Percentiles rank a stretch among this genome's conserved stretches.
phyloP scores from a whole-genome alignment of 2,888 invertebrate genomes.

The Horisme vitalbata region DNA sequence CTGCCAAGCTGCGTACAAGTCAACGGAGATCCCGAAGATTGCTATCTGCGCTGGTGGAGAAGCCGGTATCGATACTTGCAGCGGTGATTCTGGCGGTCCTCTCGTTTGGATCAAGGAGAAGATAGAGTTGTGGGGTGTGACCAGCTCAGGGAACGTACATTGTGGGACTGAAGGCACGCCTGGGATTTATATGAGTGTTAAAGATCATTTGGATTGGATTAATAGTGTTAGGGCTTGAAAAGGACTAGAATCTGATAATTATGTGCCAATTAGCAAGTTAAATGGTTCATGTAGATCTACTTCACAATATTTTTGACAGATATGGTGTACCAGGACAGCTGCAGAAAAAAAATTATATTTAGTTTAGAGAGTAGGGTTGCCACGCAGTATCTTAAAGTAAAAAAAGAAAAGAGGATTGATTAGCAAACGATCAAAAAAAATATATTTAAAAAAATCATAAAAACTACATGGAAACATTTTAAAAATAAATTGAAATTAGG shows the following conservation, averaged over 20 bases:
- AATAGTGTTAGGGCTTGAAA: conserved; percentile 29
- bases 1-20: conserved; percentile 42
- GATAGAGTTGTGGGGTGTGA: conserved; percentile 53
- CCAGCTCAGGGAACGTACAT: conserved; percentile 46
- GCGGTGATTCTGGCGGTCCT: conserved; percentile 64
- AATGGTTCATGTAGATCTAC: too few species aligned
- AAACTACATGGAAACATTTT: too few species aligned
- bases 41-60: conserved; percentile 59
- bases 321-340: too few species aligned
- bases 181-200: conserved; percentile 56
- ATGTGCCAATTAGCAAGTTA: not conserved
- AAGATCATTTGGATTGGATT: conserved; percentile 53
- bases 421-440: too few species aligned
- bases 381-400: too few species aligned
- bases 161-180: conserved; percentile 54
- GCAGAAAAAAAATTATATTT: too few species aligned
- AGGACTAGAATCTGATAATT: too few species aligned
- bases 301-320: too few species aligned
- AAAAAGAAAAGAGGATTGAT: too few species aligned
- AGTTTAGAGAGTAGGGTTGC: too few species aligned
- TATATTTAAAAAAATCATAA: too few species aligned
- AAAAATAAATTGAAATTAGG: too few species aligned
- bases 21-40: conserved; percentile 38
- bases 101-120: conserved; percentile 40
- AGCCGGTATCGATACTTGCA: conserved; percentile 52